Conservation (phyloP, 1,140 invertebrate genomes). For the Odontomachus brunneus region DNA sequence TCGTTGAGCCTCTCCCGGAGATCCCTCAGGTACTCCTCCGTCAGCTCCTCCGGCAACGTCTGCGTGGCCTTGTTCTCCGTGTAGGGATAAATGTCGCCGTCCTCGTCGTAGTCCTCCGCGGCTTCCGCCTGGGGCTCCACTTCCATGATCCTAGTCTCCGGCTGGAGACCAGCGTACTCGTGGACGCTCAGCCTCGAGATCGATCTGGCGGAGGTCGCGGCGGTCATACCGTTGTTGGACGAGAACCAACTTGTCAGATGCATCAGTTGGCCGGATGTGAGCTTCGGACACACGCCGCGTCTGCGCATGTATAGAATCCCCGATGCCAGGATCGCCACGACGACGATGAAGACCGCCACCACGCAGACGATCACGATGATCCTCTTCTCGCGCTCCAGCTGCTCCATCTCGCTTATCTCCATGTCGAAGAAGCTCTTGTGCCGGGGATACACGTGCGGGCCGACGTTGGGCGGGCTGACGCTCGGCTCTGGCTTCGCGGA, state of each 20-base stretch:
- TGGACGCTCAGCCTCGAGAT: conserved; percentile 88
- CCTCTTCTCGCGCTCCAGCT: conserved; percentile 82
- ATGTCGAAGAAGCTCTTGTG: conserved; percentile 82
- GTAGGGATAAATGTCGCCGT: conserved; percentile 83
- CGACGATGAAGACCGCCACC: conserved; percentile 83
- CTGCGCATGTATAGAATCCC: conserved; percentile 86
- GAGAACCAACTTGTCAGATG: conserved; percentile 80
- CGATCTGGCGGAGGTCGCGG: conserved; percentile 86
- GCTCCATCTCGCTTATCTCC: conserved; percentile 82
- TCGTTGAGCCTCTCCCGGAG: conserved; percentile 89
- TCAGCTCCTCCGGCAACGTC: conserved; percentile 91
- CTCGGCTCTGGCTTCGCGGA: conserved; percentile 76
- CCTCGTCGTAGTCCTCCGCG: conserved; percentile 73
- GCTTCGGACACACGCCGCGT: conserved; percentile 85
- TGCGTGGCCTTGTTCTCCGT: conserved; percentile 89
- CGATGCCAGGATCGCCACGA: conserved; percentile 84
- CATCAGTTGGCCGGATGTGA: conserved; percentile 78
- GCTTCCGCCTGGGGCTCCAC: conserved; percentile 76
- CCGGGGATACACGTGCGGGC: conserved; percentile 81
- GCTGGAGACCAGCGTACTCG: conserved; percentile 88
- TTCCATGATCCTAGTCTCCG: conserved; percentile 81
- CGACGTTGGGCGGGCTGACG: conserved; percentile 81
- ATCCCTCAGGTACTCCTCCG: conserved; percentile 89
- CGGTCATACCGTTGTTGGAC: conserved; percentile 81
- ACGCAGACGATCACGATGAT: conserved; percentile 85